Evolutionary conservation across 2,888 invertebrate genomes (phyloP).

Genomic region (Tinea pellionella): DNA sequence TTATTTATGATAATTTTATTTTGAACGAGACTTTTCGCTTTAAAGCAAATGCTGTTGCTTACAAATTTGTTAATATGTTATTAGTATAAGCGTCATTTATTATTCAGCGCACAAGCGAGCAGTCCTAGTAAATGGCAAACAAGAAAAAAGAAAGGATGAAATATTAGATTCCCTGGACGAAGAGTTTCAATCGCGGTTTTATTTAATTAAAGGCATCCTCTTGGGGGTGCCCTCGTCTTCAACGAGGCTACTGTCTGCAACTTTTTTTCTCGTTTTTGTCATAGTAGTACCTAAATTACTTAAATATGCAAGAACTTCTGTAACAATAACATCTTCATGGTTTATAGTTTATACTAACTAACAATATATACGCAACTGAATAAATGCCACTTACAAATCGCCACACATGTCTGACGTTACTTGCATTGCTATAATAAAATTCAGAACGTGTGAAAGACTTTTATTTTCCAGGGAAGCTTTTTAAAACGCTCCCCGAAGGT

Average conservation of each 20-base stretch:
- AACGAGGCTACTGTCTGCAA: not conserved
- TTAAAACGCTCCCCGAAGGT: not conserved
- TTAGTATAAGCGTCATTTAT: not conserved
- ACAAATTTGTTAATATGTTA: too few relatives aligned
- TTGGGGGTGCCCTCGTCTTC: slow-evolving; percentile 27
- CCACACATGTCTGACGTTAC: not conserved
- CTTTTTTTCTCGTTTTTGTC: slow-evolving; percentile 1
- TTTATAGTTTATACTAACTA: too few relatives aligned
- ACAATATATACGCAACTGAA: too few relatives aligned
- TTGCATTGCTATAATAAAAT: not conserved
- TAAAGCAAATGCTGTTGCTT: too few relatives aligned
- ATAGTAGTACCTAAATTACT: not conserved
- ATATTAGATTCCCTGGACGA: slow-evolving; percentile 43
- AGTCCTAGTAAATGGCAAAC: slow-evolving; percentile 3
- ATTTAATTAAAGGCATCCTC: slow-evolving; percentile 54
- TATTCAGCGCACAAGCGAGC: slow-evolving; percentile 7
- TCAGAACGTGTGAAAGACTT: not conserved
- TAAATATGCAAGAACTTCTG: not conserved
- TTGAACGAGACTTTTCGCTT: not conserved
- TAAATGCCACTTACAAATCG: not conserved
- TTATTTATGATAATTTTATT: not conserved
- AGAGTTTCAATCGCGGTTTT: slow-evolving; percentile 50
- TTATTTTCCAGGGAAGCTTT: not conserved
- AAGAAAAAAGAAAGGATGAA: slow-evolving; percentile 35
- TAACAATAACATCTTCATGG: not conserved